Evolutionary conservation across 2,113 vertebrate species (phyloP).

Genomic region (Heterotis niloticus): DNA sequence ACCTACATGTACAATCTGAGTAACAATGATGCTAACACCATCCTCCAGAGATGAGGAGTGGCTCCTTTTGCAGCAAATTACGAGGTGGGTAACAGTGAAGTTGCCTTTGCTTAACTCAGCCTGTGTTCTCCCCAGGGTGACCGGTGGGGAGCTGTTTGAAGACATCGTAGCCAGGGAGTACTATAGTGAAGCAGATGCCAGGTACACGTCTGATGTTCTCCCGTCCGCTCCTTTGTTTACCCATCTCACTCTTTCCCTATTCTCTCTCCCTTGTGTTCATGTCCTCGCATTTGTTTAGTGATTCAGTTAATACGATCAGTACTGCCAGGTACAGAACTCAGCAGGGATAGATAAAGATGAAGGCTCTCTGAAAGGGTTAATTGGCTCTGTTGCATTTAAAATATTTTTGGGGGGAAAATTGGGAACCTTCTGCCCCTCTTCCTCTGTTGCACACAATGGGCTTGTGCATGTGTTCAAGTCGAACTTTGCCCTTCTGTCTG

Average conservation of each 20-base stretch:
- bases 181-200: constrained; percentile 70
- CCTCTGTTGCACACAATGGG: neutral
- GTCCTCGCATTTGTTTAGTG: neutral
- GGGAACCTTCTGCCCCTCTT: neutral
- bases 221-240: neutral
- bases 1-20: too few relatives aligned
- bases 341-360: neutral
- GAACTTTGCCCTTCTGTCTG: neutral
- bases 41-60: too few relatives aligned
- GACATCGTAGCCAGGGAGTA: constrained; percentile 73
- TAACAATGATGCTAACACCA: too few relatives aligned
- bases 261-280: constrained; percentile 15
- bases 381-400: neutral
- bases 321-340: neutral
- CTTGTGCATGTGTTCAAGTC: neutral
- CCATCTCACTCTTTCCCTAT: neutral
- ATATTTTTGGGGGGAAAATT: neutral
- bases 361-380: neutral
- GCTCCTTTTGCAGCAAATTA: too few relatives aligned
- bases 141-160: constrained; percentile 70
- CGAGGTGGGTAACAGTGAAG: too few relatives aligned
- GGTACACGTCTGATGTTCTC: constrained; percentile 46
- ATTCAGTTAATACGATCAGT: neutral
- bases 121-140: constrained; percentile 53
- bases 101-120: neutral